Conservation (phyloP, 92 coral and sea anemone genomes). For the Hydrozoanthus gracilis region DNA sequence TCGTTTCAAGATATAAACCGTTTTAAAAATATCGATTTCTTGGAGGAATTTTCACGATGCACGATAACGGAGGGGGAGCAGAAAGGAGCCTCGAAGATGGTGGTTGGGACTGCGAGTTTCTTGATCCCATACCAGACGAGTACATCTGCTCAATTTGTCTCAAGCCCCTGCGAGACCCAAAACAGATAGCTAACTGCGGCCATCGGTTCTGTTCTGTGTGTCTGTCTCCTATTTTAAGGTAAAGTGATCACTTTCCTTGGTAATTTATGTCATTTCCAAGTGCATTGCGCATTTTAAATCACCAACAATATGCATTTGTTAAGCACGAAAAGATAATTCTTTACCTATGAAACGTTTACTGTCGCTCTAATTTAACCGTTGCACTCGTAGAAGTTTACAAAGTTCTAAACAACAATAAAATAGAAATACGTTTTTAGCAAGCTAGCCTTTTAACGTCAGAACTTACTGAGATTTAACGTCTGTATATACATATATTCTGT, state of each 20-base stretch:
- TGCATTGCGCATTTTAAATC: background rate
- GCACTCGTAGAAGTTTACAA: no score
- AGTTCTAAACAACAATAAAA: no score
- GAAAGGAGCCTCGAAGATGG: constrained; percentile 2
- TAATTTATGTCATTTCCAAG: background rate
- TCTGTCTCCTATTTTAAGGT: constrained; percentile 27
- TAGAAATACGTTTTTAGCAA: no score
- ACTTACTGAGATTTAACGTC: no score
- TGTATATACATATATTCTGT: no score
- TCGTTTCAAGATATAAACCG: background rate
- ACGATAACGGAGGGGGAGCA: constrained; percentile 3
- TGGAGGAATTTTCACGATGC: background rate
- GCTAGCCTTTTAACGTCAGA: no score
- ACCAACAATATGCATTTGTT: no score
- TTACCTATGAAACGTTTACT: no score
- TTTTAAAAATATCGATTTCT: no score
- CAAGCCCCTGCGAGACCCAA: constrained; percentile 40
- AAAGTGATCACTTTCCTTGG: background rate
- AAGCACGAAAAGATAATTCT: no score
- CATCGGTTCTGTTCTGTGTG: constrained; percentile 37
- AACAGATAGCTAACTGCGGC: constrained; percentile 38
- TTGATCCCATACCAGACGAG: constrained; percentile 5
- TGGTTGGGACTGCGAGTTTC: constrained; percentile 39
- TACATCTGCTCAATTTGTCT: constrained; percentile 29
- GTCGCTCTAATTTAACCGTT: no score